Conservation (phyloP, 2,113 vertebrate genomes). For the Talpa occidentalis region DNA sequence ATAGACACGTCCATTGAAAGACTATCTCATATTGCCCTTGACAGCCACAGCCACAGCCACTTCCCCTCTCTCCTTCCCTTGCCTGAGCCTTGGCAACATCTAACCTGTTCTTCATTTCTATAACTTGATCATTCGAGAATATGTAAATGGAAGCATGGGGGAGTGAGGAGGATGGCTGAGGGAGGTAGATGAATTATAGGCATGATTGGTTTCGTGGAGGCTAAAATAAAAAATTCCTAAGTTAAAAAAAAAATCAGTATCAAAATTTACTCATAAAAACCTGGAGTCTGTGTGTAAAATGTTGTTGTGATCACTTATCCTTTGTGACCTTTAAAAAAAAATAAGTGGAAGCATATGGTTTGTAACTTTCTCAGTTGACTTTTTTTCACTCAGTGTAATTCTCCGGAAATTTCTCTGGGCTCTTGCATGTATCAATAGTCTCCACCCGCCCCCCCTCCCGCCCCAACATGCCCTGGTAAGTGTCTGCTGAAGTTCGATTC, state of each 20-base stretch:
- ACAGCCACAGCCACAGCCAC: neutral
- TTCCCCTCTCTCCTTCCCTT: neutral
- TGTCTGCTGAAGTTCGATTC: neutral
- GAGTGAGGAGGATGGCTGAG: no score
- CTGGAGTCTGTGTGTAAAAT: conserved; percentile 46
- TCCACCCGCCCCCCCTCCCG: no score
- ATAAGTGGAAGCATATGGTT: neutral
- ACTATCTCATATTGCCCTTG: neutral
- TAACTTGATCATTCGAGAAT: neutral
- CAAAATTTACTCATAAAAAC: conserved; percentile 69
- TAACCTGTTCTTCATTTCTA: neutral
- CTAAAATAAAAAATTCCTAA: no score
- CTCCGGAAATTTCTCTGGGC: neutral
- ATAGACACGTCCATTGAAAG: neutral
- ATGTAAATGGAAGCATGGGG: neutral
- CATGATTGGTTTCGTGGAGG: no score
- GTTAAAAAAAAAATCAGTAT: conserved; percentile 51
- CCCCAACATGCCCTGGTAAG: no score
- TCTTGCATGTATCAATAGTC: neutral
- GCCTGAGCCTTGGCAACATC: neutral
- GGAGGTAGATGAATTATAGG: no score
- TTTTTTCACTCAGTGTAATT: neutral
- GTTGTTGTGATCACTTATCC: conserved; percentile 69
- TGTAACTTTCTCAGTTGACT: neutral
- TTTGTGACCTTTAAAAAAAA: conserved; percentile 70